Conservation (phyloP, 2,113 vertebrate species). For the Mormyrus lacerda region DNA sequence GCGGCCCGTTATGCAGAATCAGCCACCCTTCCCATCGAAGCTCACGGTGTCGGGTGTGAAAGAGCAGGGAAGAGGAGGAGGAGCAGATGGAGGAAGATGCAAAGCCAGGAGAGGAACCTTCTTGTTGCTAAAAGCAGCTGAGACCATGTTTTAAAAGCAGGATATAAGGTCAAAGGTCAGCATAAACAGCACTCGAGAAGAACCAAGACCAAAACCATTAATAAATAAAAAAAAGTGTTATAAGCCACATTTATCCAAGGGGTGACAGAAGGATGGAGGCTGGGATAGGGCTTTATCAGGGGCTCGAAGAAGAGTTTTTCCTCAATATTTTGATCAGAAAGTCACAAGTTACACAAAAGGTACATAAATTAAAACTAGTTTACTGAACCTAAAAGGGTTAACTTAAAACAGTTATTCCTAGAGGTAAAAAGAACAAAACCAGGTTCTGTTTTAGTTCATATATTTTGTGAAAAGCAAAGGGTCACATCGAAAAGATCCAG, state of each 20-base stretch:
- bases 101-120: neutral
- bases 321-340: neutral
- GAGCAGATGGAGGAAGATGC: neutral
- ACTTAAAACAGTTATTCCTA: neutral
- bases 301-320: neutral
- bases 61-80: neutral
- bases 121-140: neutral
- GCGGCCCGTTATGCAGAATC: neutral
- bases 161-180: neutral
- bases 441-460: neutral
- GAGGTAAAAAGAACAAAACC: neutral
- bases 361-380: neutral
- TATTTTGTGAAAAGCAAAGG: constrained; percentile 3
- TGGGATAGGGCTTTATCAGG: neutral
- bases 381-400: neutral
- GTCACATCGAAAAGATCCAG: neutral
- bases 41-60: neutral
- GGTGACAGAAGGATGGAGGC: neutral
- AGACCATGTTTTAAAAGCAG: neutral
- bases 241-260: neutral
- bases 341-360: neutral
- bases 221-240: neutral
- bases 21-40: neutral
- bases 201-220: neutral
- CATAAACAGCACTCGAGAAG: neutral